A percentile compares a stretch with the other conserved stretches of the same genome.
Evolutionary conservation across 2,797 vertebrate species (phyloP).

Genomic region (Eulemur rubriventer): DNA sequence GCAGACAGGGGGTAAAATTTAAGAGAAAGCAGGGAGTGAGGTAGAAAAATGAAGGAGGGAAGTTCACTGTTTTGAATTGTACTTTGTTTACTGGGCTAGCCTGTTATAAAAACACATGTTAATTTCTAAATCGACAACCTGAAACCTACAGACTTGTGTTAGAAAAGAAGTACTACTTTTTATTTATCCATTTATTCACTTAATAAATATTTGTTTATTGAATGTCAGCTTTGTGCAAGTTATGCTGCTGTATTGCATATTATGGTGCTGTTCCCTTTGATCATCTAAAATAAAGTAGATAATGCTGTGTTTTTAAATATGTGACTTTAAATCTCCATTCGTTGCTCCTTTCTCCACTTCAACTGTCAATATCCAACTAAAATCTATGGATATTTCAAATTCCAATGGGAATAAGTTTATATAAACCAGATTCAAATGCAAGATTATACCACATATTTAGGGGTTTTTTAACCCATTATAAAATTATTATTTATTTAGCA

Average conservation of each 20-base stretch:
- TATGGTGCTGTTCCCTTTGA: not conserved
- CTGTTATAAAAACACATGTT: not conserved
- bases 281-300: not conserved
- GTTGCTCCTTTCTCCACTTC: not conserved
- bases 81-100: not conserved
- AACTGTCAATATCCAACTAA: not conserved
- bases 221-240: not conserved
- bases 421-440: conserved; percentile 22
- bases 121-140: not conserved
- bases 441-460: not conserved
- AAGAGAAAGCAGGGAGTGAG: not conserved
- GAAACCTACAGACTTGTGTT: not conserved
- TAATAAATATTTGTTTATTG: not conserved
- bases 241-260: not conserved
- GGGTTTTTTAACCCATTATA: conserved; percentile 51
- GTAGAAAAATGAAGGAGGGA: not conserved
- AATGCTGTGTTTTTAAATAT: not conserved
- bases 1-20: not conserved
- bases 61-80: not conserved
- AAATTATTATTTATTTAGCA: conserved; percentile 69
- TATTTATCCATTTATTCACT: not conserved
- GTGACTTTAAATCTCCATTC: not conserved
- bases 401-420: conserved; percentile 42
- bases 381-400: not conserved
- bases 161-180: not conserved